Base-by-base conservation (phyloP, 2,888 invertebrate genomes). In the Volucella zonaria region DNA sequence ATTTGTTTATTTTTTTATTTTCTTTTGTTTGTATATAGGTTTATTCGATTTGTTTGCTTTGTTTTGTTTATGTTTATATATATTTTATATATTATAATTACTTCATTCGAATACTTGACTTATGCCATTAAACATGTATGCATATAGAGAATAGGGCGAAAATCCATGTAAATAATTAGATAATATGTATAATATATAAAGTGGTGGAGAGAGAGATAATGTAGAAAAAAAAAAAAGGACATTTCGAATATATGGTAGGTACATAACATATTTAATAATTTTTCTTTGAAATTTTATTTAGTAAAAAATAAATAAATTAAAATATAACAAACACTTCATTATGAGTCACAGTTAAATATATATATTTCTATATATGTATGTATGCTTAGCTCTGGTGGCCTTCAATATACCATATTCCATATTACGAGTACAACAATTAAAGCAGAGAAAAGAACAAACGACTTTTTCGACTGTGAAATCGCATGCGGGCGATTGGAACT, bases 241-340 rank as follows among this genome's bases (percentile, higher is more conserved):
- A 80, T 80, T 83, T 78, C 70, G 62, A 62, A 70, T 68, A 73
- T 23, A 18, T 18, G 61, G 14, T 42, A 70, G 11, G 10, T 14
- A 52, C 14, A n/a, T 52, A 11, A 14, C 23, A n/a, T 42, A 40
- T 68, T 42, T 23, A 31, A 31, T 31, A 31, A 31, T 43, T 52
- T 62, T 49, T 62, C 49, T 52, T 49, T 73, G 58, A 76, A 76
- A 81, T 81, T 73, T 6, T 31, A 31, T 31, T 31, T 31, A 6
- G 77, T 81, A 80, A 81, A 81, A 75, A 85, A 85, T 85, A 85
- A 85, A 85, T 85, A 81, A 85, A 85, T 85, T 74, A 85, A 85
- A 85, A 77, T 77, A 85, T 81, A 81, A 85, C 81, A 85, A 85
- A 85, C 79, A 85, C 76, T 80, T 83, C 70, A 85, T 81, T 73